Evolutionary conservation across 92 coral and sea anemone genomes (phyloP), one percentile per base, ranked within the genome.

Genomic region (Micromussa lordhowensis): DNA sequence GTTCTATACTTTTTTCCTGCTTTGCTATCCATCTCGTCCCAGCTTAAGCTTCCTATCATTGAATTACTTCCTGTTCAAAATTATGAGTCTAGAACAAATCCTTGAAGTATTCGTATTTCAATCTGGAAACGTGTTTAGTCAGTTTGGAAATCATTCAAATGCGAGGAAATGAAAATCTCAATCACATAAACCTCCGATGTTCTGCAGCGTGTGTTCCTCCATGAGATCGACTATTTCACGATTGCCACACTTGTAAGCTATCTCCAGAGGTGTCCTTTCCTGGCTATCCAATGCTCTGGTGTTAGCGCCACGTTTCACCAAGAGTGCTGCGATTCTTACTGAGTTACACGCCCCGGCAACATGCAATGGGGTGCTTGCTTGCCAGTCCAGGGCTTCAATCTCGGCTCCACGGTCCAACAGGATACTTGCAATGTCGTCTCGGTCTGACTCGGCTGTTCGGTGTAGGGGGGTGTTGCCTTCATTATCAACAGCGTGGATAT

Each of bases 361-460:
- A 80, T 95, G 98, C 63, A 95, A 79, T 7, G 98, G 96, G 71
- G 96, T 86, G 80, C 59, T 80, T 34, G 86, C 95, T 14, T 81
- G 82, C 77, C 83, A 87, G 79, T 93, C 92, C 26, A 80, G 24
- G 13, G 91, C 89, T 29, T 93, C 91, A 0, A 90, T 58, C 32
- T 95, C 94, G 10, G 92, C 91, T 30, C 87, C 83, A 68, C 82
- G 93, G 90, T 84, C 96, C 86, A 95, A 66, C 53, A 95, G 90
- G 36, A 93, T 92, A 73, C 75, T 89, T 22, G 89, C 94, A 13
- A 95, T 93, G 92, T 95, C 98, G 22, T 95, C 96, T 79, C 98
- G 91, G 59, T 91, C 93, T 28, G 98, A 90, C 63, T 87, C 86
- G 59, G 94, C 93, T 68, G 98, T 85, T 64, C 91, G 89, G 75